phyloP scores from a whole-genome alignment of 2,113 vertebrate species.

The Pedionomus torquatus region DNA sequence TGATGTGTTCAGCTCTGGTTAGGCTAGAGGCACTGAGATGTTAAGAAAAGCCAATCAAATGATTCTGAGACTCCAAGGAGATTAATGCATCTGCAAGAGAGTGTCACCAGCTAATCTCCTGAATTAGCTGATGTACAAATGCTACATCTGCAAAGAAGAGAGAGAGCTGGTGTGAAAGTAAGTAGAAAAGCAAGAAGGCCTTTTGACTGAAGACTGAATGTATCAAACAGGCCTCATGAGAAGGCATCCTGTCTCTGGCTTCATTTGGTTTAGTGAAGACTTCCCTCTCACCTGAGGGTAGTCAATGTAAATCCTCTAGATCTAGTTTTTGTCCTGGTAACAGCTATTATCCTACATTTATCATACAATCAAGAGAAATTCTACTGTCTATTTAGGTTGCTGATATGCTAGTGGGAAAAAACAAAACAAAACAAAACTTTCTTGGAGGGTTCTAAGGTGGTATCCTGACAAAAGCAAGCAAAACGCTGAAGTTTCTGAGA shows the following conservation, averaged over 20 bases:
- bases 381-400: no score
- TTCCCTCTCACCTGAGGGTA: no score
- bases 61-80: not conserved
- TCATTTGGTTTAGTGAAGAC: no score
- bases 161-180: not conserved
- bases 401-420: no score
- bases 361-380: no score
- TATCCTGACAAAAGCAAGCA: no score
- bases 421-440: no score
- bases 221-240: not conserved
- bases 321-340: no score
- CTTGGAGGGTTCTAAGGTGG: no score
- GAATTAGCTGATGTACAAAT: not conserved
- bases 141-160: not conserved
- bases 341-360: no score
- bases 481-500: no score
- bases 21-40: not conserved
- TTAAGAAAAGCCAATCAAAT: not conserved
- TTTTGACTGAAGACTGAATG: not conserved
- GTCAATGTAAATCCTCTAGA: no score
- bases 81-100: not conserved
- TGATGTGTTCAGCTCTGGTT: not conserved
- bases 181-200: not conserved
- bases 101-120: not conserved
- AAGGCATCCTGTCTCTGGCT: not conserved